Base-by-base conservation (phyloP, 2,113 vertebrate species). In the Polyodon spathula region DNA sequence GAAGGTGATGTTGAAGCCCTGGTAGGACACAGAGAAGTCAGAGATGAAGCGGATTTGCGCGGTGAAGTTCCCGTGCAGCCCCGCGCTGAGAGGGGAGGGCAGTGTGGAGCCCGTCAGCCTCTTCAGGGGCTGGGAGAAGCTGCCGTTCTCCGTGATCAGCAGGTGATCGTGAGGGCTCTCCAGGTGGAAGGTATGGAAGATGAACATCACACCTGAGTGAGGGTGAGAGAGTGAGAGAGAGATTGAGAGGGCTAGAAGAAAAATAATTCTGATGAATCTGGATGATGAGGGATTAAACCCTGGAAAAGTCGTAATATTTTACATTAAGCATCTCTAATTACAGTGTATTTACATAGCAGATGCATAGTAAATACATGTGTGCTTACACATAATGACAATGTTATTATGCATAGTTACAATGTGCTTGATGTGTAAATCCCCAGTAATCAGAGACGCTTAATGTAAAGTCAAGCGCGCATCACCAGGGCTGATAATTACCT, bases 1-100 rank as follows among this genome's bases (percentile, higher is more conserved):
- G 80, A 97, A 99, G 40, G 95, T 99, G 79, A 99, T 94, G 86
- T 99, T 99, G 82, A 99, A 99, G 56, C 96, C 96, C 69, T 97
- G 94, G 0, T 99, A 99, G 12, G 96, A 99, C 78, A 99, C 95
- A 7, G 96, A 99, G 83, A 99, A 99, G 69, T 99, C 96, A 0
- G 96, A 99, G 40, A 99, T 87, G 71, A 99, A 97, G 69, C 96
- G 95, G 64, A 99, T 93, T 62, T 99, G 94, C 7, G 96, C 93
- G 0, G 93, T 92, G 79, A 95, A 98, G 84, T 99, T 99, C 3
- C 96, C 96, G 0, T 92, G 96, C 55, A 98, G 89, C 6, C 96
- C 96, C 0, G 96, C 96, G 0, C 93, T 97, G 40, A 98, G 86
- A 1, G 90, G 88, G 0, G 92, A 80, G 0, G 96, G 96, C 60